Evolutionary conservation across 30 jellyfish, hydroid and myxozoan genomes (phyloP).

Genomic region (Nemopilema nomurai): DNA sequence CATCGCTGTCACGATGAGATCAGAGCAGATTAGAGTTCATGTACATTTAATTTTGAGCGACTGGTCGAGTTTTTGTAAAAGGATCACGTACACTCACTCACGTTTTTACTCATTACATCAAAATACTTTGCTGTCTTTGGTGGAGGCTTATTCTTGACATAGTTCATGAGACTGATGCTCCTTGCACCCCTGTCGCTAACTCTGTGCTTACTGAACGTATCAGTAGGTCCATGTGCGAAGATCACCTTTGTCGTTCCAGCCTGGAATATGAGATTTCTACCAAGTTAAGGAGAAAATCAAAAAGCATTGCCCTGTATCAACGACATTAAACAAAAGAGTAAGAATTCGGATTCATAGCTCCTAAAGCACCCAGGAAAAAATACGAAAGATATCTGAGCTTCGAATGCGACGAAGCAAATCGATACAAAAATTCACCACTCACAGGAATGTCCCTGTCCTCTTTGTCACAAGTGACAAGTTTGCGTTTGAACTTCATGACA

Average conservation of each 20-base stretch:
- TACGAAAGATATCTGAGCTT: too few relatives aligned
- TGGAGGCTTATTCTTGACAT: slow-evolving; percentile 45
- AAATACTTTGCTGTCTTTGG: slow-evolving; percentile 44
- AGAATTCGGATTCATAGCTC: too few relatives aligned
- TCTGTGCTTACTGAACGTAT: slow-evolving; percentile 7
- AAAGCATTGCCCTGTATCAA: not conserved
- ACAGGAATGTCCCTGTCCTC: slow-evolving; percentile 48
- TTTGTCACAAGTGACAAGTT: slow-evolving; percentile 52
- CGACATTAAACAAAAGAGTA: too few relatives aligned
- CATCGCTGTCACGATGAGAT: too few relatives aligned
- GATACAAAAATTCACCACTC: not conserved
- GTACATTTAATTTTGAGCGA: too few relatives aligned
- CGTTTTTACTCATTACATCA: slow-evolving; percentile 20
- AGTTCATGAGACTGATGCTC: slow-evolving; percentile 35
- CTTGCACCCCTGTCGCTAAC: slow-evolving; percentile 39
- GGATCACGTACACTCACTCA: too few relatives aligned
- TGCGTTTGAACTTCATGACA: slow-evolving; percentile 37
- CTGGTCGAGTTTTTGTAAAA: not conserved
- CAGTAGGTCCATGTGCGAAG: slow-evolving; percentile 34
- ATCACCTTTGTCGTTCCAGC: slow-evolving; percentile 35
- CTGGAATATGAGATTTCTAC: not conserved
- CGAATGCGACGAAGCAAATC: not conserved
- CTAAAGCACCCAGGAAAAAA: too few relatives aligned
- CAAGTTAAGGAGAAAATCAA: too few relatives aligned
- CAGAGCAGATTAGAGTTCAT: too few relatives aligned